A percentile compares a stretch with the other conserved stretches of the same genome.
phyloP scores from a whole-genome alignment of 2,113 vertebrate genomes.

The Cyprinodon variegatus region DNA sequence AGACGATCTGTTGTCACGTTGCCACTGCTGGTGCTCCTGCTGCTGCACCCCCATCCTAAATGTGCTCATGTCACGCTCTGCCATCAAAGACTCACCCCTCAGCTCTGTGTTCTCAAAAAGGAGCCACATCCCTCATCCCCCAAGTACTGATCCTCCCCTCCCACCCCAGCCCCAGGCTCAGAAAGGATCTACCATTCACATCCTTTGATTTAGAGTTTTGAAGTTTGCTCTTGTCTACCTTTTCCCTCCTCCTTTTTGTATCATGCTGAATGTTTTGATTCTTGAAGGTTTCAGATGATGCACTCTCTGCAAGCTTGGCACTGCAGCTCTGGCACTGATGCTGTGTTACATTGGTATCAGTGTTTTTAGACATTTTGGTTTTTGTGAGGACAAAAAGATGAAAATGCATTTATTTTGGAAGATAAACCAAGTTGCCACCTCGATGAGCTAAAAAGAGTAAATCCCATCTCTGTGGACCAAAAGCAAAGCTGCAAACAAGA shows the following conservation, averaged over 20 bases:
- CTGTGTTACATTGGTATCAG: constrained; percentile 12
- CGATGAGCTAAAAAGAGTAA: neutral
- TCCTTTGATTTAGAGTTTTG: constrained; percentile 69
- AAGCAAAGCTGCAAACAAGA: neutral
- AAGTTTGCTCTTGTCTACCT: constrained; percentile 68
- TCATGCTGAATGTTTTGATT: constrained; percentile 60
- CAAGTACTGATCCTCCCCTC: constrained; percentile 34
- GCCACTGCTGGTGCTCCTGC: constrained; percentile 1
- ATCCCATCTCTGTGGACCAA: neutral
- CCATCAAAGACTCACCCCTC: constrained; percentile 75
- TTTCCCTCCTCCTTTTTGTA: constrained; percentile 29
- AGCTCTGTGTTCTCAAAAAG: constrained; percentile 68
- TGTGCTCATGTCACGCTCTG: constrained; percentile 74
- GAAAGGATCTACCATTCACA: constrained; percentile 64
- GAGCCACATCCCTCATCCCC: constrained; percentile 14
- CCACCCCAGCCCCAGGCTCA: constrained; percentile 43
- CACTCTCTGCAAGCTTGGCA: constrained; percentile 11
- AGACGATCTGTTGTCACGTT: constrained; percentile 59
- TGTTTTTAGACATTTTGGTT: constrained; percentile 12
- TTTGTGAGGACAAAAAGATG: constrained; percentile 5
- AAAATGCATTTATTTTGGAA: constrained; percentile 7
- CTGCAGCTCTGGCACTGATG: constrained; percentile 21
- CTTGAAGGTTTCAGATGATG: constrained; percentile 47
- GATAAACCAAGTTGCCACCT: neutral
- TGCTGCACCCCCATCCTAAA: constrained; percentile 56